These are phyloP conservation scores for Pseudococcus viburni DNA, from an alignment of 2,888 invertebrate genomes.

Conservation along the genomic window DNA sequence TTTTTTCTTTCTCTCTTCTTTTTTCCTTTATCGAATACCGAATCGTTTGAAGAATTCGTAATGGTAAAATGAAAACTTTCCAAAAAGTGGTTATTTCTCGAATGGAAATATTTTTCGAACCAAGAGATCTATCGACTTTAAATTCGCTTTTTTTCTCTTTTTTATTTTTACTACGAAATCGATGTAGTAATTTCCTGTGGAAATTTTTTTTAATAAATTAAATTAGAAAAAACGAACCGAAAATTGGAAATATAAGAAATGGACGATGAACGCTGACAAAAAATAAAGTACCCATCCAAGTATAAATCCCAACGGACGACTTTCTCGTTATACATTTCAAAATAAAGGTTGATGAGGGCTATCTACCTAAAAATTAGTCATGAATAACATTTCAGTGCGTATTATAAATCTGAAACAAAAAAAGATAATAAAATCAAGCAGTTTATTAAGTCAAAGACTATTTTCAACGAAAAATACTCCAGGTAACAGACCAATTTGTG, in stretches of 20 bases:
- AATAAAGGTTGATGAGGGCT: too few species aligned
- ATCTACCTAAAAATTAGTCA: too few species aligned
- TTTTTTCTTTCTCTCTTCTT: neutral
- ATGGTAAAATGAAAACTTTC: neutral
- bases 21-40: neutral
- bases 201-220: neutral
- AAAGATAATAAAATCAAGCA: too few species aligned
- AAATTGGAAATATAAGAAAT: neutral
- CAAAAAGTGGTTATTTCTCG: neutral
- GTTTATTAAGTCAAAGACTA: too few species aligned
- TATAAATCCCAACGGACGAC: too few species aligned
- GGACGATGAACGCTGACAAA: neutral
- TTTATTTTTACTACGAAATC: neutral
- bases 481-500: too few species aligned
- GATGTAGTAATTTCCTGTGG: neutral
- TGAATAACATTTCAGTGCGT: too few species aligned
- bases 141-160: neutral
- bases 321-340: too few species aligned
- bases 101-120: conserved; percentile 11
- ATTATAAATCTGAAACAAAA: too few species aligned
- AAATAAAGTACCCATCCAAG: neutral
- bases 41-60: conserved; percentile 31
- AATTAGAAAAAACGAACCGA: neutral
- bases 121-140: neutral
- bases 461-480: too few species aligned